Evolutionary conservation across 2,888 invertebrate species (phyloP).

Genomic region (Drosophila eohydei): DNA sequence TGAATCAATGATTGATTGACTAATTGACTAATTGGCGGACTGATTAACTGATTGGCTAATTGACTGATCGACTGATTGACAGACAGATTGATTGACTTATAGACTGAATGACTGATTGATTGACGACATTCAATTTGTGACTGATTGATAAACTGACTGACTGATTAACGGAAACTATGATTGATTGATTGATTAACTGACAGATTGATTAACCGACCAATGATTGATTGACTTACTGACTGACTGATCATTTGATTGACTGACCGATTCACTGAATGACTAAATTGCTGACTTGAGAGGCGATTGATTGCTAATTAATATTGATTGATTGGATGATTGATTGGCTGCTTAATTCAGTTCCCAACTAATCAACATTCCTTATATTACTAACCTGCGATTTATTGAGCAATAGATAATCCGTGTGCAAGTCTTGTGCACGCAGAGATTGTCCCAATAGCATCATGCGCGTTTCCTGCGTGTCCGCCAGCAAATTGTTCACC

Average conservation of each 20-base stretch:
- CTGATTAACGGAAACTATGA: too few species aligned
- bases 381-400: conserved; percentile 68
- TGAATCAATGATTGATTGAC: neutral
- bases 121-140: too few species aligned
- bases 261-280: too few species aligned
- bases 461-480: conserved; percentile 39
- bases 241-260: neutral
- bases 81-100: neutral
- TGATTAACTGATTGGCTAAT: neutral
- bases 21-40: neutral
- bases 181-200: neutral
- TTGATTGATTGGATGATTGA: too few species aligned
- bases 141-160: too few species aligned
- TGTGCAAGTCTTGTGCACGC: conserved; percentile 45
- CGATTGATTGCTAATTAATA: neutral
- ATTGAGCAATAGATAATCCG: conserved; percentile 64
- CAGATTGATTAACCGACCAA: too few species aligned
- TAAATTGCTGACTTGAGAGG: too few species aligned
- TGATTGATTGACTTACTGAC: neutral
- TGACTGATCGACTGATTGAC: neutral
- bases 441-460: conserved; percentile 48
- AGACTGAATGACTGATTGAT: neutral
- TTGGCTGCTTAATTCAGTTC: neutral
- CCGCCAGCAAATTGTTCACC: conserved; percentile 62
- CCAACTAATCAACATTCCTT: neutral